Base-by-base conservation (phyloP, 2,797 vertebrate species). In the Acanthiza pusilla region DNA sequence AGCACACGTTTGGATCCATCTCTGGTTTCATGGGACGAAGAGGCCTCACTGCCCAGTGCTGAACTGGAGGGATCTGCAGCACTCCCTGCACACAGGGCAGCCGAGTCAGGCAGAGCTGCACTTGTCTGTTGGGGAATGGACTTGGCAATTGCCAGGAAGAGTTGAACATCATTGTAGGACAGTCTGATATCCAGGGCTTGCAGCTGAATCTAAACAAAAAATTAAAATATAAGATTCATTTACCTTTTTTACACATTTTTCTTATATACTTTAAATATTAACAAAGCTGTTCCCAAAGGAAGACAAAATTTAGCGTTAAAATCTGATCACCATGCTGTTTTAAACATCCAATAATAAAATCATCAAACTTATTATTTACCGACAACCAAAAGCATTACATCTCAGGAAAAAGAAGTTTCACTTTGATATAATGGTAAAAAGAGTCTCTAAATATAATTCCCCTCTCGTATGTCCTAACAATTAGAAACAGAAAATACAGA, bases 91-190 rank as follows among this genome's bases (percentile, higher is more conserved):
- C 84, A 78, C 2, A 85, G 20, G 14, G 95, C 95, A 40, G 43
- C 13, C 0, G 96, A 34, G 21, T 97, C 91, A 0, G 98, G 93
- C 23, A 80, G 76, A 6, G 95, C 97, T 51, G 96, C 80, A 15
- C 94, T 91, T 0, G 98, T 97, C 96, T 98, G 98, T 2, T 96
- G 97, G 29, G 99, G 99, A 93, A 99, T 98, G 61, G 99, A 99
- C 91, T 99, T 99, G 21, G 99, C 98, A 32, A 99, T 99, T 6
- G 99, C 99, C 96, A 99, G 81, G 95, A 99, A 99, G 17, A 99
- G 98, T 72, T 99, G 99, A 58, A 99, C 99, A 76, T 99, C 99
- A 4, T 99, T 99, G 97, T 99, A 99, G 68, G 99, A 99, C 50
- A 99, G 98, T 32, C 99, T 98, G 94, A 99, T 99, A 95, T 99